phyloP scores from a whole-genome alignment of 2,113 vertebrate genomes.

The Grammomys dolichurus region DNA sequence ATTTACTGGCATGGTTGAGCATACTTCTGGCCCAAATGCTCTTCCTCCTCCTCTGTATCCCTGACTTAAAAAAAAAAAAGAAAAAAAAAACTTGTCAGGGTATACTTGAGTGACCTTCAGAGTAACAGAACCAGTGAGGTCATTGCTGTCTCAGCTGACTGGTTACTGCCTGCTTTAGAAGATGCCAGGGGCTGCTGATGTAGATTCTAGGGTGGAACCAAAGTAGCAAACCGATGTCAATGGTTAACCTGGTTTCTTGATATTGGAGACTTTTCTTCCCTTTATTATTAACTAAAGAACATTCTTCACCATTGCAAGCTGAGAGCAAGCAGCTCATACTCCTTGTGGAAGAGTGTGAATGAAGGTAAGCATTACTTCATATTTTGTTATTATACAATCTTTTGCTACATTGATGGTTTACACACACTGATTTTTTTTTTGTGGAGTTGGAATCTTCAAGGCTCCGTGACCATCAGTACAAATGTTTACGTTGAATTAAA shows the following conservation, averaged over 20 bases:
- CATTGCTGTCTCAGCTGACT: constrained; percentile 42
- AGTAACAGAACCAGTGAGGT: not conserved
- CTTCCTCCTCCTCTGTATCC: constrained; percentile 75
- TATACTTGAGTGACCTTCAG: constrained; percentile 71
- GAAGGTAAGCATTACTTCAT: constrained; percentile 83
- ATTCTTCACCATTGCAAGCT: constrained; percentile 69
- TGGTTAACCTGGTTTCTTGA: constrained; percentile 88
- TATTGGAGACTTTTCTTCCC: constrained; percentile 71
- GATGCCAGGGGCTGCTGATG: constrained; percentile 79
- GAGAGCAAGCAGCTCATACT: constrained; percentile 64
- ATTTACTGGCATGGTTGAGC: constrained; percentile 61
- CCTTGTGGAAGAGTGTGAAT: constrained; percentile 51
- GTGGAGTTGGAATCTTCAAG: not conserved
- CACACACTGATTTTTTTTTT: not conserved
- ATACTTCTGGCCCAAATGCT: constrained; percentile 65
- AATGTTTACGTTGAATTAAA: not conserved
- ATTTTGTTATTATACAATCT: constrained; percentile 56
- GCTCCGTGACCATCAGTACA: not conserved
- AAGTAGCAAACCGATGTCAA: constrained; percentile 84
- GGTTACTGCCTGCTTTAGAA: constrained; percentile 53
- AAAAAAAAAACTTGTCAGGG: not conserved
- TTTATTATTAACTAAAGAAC: constrained; percentile 85
- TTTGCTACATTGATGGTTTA: not conserved
- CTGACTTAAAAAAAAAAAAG: not conserved
- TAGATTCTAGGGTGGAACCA: constrained; percentile 76